phyloP scores from a whole-genome alignment of 2,888 invertebrate species.

The Dynastes hyllus region DNA sequence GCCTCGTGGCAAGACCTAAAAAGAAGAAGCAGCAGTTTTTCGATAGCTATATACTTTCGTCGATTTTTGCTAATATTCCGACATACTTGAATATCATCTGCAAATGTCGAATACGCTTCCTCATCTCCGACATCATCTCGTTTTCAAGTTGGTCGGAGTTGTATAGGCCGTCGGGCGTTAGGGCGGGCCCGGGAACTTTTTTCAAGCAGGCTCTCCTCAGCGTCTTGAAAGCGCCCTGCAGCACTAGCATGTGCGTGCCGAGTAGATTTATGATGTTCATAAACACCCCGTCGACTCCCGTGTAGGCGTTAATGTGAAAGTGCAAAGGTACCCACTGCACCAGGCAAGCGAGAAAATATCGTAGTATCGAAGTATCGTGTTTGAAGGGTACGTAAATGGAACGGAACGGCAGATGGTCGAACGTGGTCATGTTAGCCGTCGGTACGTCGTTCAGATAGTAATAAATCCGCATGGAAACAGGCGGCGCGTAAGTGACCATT shows the following conservation, averaged over 20 bases:
- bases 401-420: constrained; percentile 16
- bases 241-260: constrained; percentile 63
- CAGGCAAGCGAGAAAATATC: constrained; percentile 63
- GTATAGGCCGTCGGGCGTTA: constrained; percentile 7
- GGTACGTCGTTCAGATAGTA: constrained; percentile 17
- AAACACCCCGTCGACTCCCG: constrained; percentile 65
- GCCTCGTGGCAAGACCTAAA: constrained; percentile 58
- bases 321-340: constrained; percentile 66
- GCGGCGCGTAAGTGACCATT: constrained; percentile 61
- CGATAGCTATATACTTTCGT: too few species aligned
- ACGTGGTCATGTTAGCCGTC: constrained; percentile 22
- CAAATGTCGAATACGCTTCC: constrained; percentile 63
- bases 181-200: constrained; percentile 36
- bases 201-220: constrained; percentile 57
- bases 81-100: constrained; percentile 63
- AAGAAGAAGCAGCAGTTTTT: neutral
- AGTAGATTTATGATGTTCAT: constrained; percentile 67
- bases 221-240: constrained; percentile 66
- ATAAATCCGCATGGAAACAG: constrained; percentile 55
- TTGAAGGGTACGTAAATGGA: constrained; percentile 61
- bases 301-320: constrained; percentile 64
- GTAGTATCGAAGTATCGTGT: constrained; percentile 60
- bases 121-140: constrained; percentile 62
- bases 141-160: constrained; percentile 51
- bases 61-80: too few species aligned